Evolutionary conservation across 1,140 invertebrate genomes (phyloP), one percentile per base, ranked within the genome.

Genomic region (Megalonaias nervosa): DNA sequence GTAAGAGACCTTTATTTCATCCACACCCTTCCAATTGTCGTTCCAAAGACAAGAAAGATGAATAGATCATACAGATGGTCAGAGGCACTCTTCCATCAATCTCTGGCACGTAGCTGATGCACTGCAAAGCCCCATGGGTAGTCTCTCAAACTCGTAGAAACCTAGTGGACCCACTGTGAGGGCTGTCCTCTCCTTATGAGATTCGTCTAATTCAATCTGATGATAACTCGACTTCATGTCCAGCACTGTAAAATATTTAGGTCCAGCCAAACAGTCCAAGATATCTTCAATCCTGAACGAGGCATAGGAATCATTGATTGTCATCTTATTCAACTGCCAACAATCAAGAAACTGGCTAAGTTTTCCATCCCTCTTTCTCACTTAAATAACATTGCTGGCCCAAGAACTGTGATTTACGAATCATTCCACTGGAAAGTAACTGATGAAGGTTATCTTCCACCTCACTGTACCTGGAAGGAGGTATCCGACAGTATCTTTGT

Each of bases 401-500:
- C 61, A 79, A n/a, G 66, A 71, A 55, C 61, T 67, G 23, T 65
- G 71, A 66, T 56, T 26, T 60, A 56, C 61, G 38, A 21, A 73
- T 73, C 5, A 71, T 31, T 23, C 79, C 74, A 68, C 66, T 62
- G 17, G 66, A 57, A 17, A 74, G 38, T 2, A 79, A 62, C 38
- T 74, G 31, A 5, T 31, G 31, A 31, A 31, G 31, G 31, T 31
- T 1, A 31, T 31, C 1, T 31, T 31, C 5, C 6, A 81, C 76
- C 69, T 78, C 76, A 23, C 67, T 61, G 58, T 67, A 57, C 71
- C 77, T 79, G 1, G 75, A 55, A 19, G 75, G 74, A 11, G 74
- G 74, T 2, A 81, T 78, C 48, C 75, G 19, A 17, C 75, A 0
- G 38, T 78, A 62, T 56, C 80, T 65, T 48, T 81, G 72, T 48